Evolutionary conservation across 1,140 invertebrate genomes (phyloP), one percentile per base, ranked within the genome.

Genomic region (Aphidius gifuensis): DNA sequence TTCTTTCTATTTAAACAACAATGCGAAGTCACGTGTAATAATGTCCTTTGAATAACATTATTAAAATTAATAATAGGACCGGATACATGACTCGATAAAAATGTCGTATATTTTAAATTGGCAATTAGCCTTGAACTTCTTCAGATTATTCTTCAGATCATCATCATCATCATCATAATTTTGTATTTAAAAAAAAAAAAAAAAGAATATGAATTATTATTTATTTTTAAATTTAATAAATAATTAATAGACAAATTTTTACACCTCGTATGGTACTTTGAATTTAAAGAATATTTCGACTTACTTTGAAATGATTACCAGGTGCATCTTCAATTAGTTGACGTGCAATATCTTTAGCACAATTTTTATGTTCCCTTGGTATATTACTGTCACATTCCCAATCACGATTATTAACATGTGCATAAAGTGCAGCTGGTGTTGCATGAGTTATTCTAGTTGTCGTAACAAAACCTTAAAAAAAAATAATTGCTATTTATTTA

Each of bases 361-460:
- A 83, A 9, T 62, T 59, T 39, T 62, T 70, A 54, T 77, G 80
- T 40, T 74, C 65, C 2, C 48, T 39, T 0, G 83, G 84, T 62
- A 85, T 78, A 55, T 78, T 65, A 2, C 74, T 76, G 63, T 89
- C 87, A 64, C 84, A 86, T 68, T 91, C 89, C 88, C 88, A 90
- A 57, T 89, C 83, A 6, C 90, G 76, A 69, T 87, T 74, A 51
- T 87, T 82, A 9, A 83, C 77, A 59, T 88, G 84, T n/a, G 91
- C 88, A 68, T 90, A 93, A 2, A 86, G 78, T 6, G 86, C 86
- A 0, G 87, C 88, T 0, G 92, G 92, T 2, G 91, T 92, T 3
- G 92, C 92, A 71, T 93, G 90, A 0, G 91, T 92, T 2, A 93
- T 83, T 47, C 87, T 80, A 1, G 90, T 86, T 0, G 88, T 94